Evolutionary conservation across 2,888 invertebrate species (phyloP), one percentile per base, ranked within the genome.

Genomic region (Tachystola acroxantha): DNA sequence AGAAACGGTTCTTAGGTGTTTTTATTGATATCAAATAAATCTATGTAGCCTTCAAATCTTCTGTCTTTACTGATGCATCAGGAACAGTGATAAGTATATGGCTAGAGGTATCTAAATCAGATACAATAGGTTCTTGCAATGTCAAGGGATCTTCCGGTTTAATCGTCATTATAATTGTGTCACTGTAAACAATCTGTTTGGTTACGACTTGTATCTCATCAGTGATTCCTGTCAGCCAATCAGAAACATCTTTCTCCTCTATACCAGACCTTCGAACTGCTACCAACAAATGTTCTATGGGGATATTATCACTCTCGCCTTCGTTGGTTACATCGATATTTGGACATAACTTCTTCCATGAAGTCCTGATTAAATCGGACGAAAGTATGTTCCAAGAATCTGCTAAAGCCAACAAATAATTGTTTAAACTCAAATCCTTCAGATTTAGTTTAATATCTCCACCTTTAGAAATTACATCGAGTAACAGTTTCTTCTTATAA

Each of bases 261-360:
- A 33, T 26, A 11, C 14, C 33, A 25, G 25, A 24, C 7, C 11
- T 14, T 13, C 10, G 12, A 7, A 26, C n/a, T 9, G 20, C 32
- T 11, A 10, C 9, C 13, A 32, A 9, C 2, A 22, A 20, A 10
- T 32, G 6, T 2, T 25, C 25, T 10, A 10, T 2, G 25, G 9
- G 11, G 11, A 32, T 22, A 4, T n/a, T 3, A 16, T n/a, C 16
- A 26, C 25, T 13, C 7, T 24, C 12, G 9, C 5, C 12, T 22
- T 20, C 25, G n/a, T 24, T 7, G 1, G 16, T 14, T 2, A 24
- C n/a, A 1, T 24, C 25, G 7, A 33, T 14, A 10, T 33, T 13
- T 25, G 57, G 51, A 48, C 49, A 58, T 34, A 57, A 36, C 41
- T 53, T 50, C 47, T 48, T 56, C 53, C 53, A 56, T 43, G 49